These are phyloP conservation scores for Heliangelus exortis DNA, from an alignment of 2,797 vertebrate species.

Conservation along the genomic window DNA sequence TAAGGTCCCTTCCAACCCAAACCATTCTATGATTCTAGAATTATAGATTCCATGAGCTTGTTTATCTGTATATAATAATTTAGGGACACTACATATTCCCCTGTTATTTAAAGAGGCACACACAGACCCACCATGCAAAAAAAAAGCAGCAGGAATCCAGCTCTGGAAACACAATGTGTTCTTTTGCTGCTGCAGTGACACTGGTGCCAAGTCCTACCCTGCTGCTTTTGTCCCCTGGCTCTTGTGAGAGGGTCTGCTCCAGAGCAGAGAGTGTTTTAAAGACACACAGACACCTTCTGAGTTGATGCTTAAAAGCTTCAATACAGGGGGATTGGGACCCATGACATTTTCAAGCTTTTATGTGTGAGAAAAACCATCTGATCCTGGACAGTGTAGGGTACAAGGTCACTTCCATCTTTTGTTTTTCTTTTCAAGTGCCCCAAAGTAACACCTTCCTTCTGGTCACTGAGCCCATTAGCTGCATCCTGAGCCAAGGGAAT, in stretches of 20 bases:
- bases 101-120: background rate
- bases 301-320: background rate
- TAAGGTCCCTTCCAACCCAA: too few relatives aligned
- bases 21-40: too few relatives aligned
- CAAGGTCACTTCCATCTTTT: fast-evolving
- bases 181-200: background rate
- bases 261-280: fast-evolving
- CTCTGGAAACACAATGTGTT: background rate
- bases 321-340: background rate
- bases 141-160: background rate
- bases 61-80: background rate
- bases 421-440: background rate
- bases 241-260: background rate
- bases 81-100: background rate
- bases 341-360: background rate
- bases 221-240: background rate
- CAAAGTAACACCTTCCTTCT: background rate
- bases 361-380: fast-evolving
- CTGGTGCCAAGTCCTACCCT: background rate
- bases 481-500: background rate
- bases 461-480: fast-evolving
- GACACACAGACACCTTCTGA: fast-evolving
- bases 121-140: background rate
- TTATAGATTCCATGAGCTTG: background rate
- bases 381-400: fast-evolving